Base-by-base conservation (phyloP, 2,797 vertebrate genomes). In the Schizothorax lantsangensis region DNA sequence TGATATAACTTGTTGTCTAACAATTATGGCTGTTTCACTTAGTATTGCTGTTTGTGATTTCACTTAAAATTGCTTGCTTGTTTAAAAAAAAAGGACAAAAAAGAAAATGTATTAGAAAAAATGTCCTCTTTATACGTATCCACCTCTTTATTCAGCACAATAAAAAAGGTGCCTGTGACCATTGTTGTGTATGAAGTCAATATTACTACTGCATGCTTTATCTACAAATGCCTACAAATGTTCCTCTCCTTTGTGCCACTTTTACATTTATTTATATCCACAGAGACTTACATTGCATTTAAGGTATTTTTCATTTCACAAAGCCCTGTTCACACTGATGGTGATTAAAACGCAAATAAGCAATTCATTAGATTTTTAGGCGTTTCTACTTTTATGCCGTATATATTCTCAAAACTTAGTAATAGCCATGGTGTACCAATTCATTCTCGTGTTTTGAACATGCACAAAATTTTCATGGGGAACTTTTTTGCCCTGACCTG, bases 101-200 rank as follows among this genome's bases (percentile, higher is more conserved):
- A 84, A 84, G 30, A 49, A 84, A 84, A 69, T 33, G 26, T 85
- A 80, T 81, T 80, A 88, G 75, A 87, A 95, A 87, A 87, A 95
- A 93, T 95, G 93, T 95, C 97, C 93, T 94, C 95, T 95, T 95
- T 94, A 95, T 96, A 96, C 95, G 95, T 97, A 96, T 96, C 96
- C 95, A 97, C 96, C 94, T 94, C 95, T 94, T 93, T 97, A 96
- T 96, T 97, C 96, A 96, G 95, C 96, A 97, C 97, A 98, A 97
- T 98, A 98, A 98, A 98, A 95, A 95, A 94, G 54, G 86, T 90
- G 85, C 79, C 88, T 86, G 72, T 90, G 83, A 89, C 62, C 47
- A 14, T n/a, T 36, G 74, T 86, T 77, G 84, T 86, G 78, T 88
- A 45, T 89, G 72, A 79, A 33, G 68, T 83, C 21, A 59, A 47